Evolutionary conservation across 2,797 vertebrate species (phyloP).

Genomic region (Megaceryle alcyon): DNA sequence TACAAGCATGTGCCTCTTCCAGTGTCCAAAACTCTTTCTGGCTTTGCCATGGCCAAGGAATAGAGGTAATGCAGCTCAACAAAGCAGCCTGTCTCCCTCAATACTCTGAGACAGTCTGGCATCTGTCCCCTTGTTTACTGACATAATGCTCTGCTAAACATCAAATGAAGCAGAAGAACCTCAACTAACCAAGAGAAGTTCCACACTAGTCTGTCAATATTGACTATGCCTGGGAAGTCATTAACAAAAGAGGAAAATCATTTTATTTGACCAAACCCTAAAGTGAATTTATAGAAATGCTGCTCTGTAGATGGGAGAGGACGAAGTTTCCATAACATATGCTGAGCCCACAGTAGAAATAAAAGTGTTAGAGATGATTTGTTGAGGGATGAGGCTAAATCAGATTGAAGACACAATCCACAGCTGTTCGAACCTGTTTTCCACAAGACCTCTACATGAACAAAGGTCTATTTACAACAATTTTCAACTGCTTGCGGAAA

Average conservation of each 20-base stretch:
- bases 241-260: not conserved
- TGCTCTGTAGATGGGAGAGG: slow-evolving; percentile 24
- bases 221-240: not conserved
- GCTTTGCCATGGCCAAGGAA: slow-evolving; percentile 62
- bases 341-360: not conserved
- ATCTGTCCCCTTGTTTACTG: slow-evolving; percentile 10
- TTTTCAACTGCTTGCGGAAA: slow-evolving; percentile 44
- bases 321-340: not conserved
- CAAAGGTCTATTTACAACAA: not conserved
- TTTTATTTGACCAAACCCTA: not conserved
- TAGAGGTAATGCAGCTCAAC: slow-evolving; percentile 49
- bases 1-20: slow-evolving; percentile 63
- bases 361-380: not conserved
- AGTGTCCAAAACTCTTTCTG: slow-evolving; percentile 55
- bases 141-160: slow-evolving; percentile 53
- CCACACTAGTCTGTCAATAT: slow-evolving; percentile 6
- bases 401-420: not conserved
- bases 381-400: not conserved
- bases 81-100: slow-evolving; percentile 37
- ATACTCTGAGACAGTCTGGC: slow-evolving; percentile 46
- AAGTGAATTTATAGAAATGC: slow-evolving; percentile 3
- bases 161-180: slow-evolving; percentile 17
- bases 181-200: slow-evolving; percentile 12
- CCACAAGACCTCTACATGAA: not conserved
- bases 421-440: not conserved